Evolutionary conservation across 2,888 invertebrate genomes (phyloP).

Genomic region (Molanna angustata): DNA sequence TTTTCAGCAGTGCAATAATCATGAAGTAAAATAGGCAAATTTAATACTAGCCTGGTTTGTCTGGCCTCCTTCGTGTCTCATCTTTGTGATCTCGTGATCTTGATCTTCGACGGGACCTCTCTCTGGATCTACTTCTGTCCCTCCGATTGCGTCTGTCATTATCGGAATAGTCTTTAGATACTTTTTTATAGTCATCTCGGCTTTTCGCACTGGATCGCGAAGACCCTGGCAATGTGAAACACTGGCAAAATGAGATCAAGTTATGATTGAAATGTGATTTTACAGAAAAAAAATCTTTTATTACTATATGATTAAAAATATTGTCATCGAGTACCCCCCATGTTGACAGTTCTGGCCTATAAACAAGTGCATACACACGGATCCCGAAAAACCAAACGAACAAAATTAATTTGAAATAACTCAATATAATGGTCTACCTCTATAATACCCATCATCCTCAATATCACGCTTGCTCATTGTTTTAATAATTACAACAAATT

Average conservation of each 20-base stretch:
- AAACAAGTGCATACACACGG: background rate
- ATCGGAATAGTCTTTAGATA: slow-evolving; percentile 35
- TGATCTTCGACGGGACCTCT: slow-evolving; percentile 40
- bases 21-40: no score
- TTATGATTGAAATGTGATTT: slow-evolving; percentile 16
- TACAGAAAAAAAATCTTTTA: no score
- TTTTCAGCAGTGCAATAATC: no score
- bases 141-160: slow-evolving; percentile 34
- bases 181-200: slow-evolving; percentile 39
- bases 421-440: slow-evolving; percentile 15
- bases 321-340: no score
- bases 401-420: slow-evolving; percentile 7
- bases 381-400: no score
- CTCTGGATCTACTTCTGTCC: slow-evolving; percentile 29
- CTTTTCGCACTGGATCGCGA: slow-evolving; percentile 49
- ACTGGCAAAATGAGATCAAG: slow-evolving; percentile 63
- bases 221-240: slow-evolving; percentile 73
- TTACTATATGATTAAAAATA: no score
- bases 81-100: slow-evolving; percentile 35
- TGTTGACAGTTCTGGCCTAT: no score
- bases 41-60: slow-evolving; percentile 14
- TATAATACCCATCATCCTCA: slow-evolving; percentile 15
- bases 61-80: slow-evolving; percentile 35
- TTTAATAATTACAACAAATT: no score
- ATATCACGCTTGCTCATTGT: slow-evolving; percentile 21